A percentile compares a stretch with the other conserved stretches of the same genome.
phyloP scores from a whole-genome alignment of 1,140 invertebrate species.

The Argopecten irradians region DNA sequence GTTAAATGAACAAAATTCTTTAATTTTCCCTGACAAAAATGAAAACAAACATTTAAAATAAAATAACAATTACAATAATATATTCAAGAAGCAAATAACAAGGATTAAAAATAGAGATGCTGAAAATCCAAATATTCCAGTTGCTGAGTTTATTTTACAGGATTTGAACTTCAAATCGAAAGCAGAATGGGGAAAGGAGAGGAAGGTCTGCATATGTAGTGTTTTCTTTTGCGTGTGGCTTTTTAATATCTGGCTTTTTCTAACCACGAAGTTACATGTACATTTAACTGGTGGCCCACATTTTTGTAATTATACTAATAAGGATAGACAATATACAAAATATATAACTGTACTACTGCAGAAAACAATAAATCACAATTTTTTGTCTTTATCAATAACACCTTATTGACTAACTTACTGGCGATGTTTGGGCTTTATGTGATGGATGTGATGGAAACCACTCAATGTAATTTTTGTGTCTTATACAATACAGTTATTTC shows the following conservation, averaged over 20 bases:
- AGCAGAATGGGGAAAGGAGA: constrained; percentile 40
- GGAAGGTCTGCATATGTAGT: constrained; percentile 43
- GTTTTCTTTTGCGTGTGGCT: not conserved
- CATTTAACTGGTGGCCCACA: not conserved
- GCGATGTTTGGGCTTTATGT: too few relatives aligned
- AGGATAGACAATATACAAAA: too few relatives aligned
- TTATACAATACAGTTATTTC: too few relatives aligned
- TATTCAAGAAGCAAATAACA: constrained; percentile 18
- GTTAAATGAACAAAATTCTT: too few relatives aligned
- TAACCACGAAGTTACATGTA: not conserved
- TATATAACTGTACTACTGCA: too few relatives aligned
- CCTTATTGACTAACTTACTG: too few relatives aligned
- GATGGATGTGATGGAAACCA: too few relatives aligned
- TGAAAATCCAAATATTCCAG: not conserved
- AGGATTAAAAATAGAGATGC: not conserved
- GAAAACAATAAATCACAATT: too few relatives aligned
- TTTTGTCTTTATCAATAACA: too few relatives aligned
- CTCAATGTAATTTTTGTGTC: too few relatives aligned
- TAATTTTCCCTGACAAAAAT: too few relatives aligned
- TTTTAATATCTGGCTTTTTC: constrained; percentile 25
- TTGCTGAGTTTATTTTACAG: not conserved
- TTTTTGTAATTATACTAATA: not conserved
- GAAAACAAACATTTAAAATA: too few relatives aligned
- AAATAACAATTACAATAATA: constrained; percentile 1
- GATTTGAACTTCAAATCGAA: not conserved